Evolutionary conservation across 2,113 vertebrate genomes (phyloP), one percentile per base, ranked within the genome.

Genomic region (Trogon melanurus): DNA sequence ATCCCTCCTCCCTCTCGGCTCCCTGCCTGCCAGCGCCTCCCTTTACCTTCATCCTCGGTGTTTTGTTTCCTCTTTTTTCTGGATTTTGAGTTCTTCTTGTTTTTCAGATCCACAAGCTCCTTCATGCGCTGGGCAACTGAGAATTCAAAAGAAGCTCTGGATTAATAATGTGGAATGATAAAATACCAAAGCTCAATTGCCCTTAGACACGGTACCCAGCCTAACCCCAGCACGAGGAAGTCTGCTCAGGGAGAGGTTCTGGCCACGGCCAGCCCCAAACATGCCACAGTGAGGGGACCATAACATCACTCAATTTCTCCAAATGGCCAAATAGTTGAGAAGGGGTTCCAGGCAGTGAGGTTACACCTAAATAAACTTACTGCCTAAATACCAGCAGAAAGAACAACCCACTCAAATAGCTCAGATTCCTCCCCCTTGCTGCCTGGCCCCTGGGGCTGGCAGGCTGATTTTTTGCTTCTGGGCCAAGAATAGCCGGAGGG

Each of bases 51-150:
- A 44, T 99, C 98, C 2, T 99, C 99, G 1, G 98, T 97, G 87
- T 98, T 99, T 93, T 99, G 98, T 95, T 99, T 99, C 91, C 99
- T 97, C 97, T 99, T 99, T 95, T 99, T 99, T 88, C 98, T 98
- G 82, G 99, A 99, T 97, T 99, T 99, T 79, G 99, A 98, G 89
- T 98, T 98, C 96, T 99, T 99, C 98, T 99, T 99, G 84, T 97
- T 97, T 96, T 99, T 99, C 67, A 98, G 95, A 85, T 99, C 98
- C 95, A 98, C 97, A 89, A 98, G 98, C 57, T 99, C 99, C 96
- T 98, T 95, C 79, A 99, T 99, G 94, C 98, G 98, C 92, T 98
- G 98, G 80, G 98, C 98, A 97, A 99, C 99, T 99, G 91, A 38
- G 96, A 96, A 93, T 91, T 84, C 72, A 84, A 78, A 60, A 82